These are phyloP conservation scores for Drosophila pruinosa DNA, from an alignment of 1,140 invertebrate species.

Conservation along the genomic window DNA sequence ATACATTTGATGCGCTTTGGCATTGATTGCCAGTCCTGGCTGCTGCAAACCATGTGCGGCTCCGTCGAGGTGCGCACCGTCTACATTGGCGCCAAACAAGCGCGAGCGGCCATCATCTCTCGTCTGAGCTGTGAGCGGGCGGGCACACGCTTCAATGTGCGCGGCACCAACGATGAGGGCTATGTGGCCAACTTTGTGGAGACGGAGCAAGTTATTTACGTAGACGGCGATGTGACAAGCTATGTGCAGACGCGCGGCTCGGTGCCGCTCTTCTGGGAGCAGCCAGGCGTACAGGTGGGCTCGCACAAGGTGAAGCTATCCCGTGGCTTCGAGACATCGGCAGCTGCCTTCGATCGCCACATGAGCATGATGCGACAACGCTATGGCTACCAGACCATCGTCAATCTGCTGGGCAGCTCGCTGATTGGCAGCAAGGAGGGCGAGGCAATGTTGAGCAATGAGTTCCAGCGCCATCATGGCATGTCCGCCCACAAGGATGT, in stretches of 20 bases:
- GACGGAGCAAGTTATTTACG: slow-evolving; percentile 97
- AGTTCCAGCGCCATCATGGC: slow-evolving; percentile 95
- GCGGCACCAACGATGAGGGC: slow-evolving; percentile 99
- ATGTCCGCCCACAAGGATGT: slow-evolving; percentile 90
- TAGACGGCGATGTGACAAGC: slow-evolving; percentile 93
- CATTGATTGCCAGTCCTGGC: slow-evolving; percentile 93
- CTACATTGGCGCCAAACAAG: slow-evolving; percentile 96
- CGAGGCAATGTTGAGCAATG: slow-evolving; percentile 96
- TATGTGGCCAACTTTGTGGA: slow-evolving; percentile 99
- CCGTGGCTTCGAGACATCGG: slow-evolving; percentile 95
- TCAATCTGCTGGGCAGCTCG: slow-evolving; percentile 96
- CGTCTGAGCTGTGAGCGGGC: slow-evolving; percentile 98
- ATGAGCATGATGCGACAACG: slow-evolving; percentile 92
- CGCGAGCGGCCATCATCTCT: slow-evolving; percentile 96
- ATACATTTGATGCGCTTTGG: slow-evolving; percentile 95
- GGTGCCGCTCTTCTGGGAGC: slow-evolving; percentile 99
- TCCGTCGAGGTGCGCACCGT: slow-evolving; percentile 98
- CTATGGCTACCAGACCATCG: slow-evolving; percentile 95
- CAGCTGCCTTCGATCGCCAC: slow-evolving; percentile 96
- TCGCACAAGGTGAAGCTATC: slow-evolving; percentile 99
- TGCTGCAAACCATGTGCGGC: slow-evolving; percentile 97
- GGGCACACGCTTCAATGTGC: slow-evolving; percentile 97
- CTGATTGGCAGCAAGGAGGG: slow-evolving; percentile 97
- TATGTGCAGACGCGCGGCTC: slow-evolving; percentile 96
- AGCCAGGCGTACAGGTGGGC: slow-evolving; percentile 99